phyloP scores from a whole-genome alignment of 2,888 invertebrate genomes.

The Gandaritis pyraliata region DNA sequence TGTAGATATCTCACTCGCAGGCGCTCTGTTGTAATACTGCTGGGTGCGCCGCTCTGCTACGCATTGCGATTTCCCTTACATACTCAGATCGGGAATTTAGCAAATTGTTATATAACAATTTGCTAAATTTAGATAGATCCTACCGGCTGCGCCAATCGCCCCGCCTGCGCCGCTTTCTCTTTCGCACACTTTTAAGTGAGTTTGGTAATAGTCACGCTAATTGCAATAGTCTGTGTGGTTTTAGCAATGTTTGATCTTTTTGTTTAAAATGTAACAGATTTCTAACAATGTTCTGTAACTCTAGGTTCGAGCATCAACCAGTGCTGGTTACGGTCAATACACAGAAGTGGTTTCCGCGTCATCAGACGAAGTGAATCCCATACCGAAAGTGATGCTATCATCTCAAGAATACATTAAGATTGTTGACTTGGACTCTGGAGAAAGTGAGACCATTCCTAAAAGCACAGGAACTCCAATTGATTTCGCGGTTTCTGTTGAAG shows the following conservation, averaged over 20 bases:
- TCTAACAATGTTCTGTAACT: background rate
- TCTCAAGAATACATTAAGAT: conserved; percentile 89
- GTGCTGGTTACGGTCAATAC: conserved; percentile 89
- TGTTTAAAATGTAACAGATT: too few relatives aligned
- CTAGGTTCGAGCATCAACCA: conserved; percentile 92
- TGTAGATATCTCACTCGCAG: too few relatives aligned
- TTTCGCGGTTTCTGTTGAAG: conserved; percentile 87
- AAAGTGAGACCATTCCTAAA: conserved; percentile 84
- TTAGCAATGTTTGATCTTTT: too few relatives aligned
- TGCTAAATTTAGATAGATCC: too few relatives aligned
- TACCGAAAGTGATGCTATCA: conserved; percentile 91
- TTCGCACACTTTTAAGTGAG: background rate
- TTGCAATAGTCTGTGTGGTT: too few relatives aligned
- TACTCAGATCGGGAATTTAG: too few relatives aligned
- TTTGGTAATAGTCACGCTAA: too few relatives aligned
- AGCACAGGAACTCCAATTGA: conserved; percentile 88
- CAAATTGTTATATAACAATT: too few relatives aligned
- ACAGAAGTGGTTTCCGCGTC: conserved; percentile 85
- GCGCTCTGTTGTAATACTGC: too few relatives aligned
- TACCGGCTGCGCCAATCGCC: conserved; percentile 2
- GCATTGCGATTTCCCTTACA: too few relatives aligned
- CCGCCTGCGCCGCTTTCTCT: background rate
- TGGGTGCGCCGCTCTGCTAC: too few relatives aligned
- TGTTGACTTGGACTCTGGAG: conserved; percentile 89
- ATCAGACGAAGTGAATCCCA: conserved; percentile 89